Evolutionary conservation across 2,113 vertebrate species (phyloP), one percentile per base, ranked within the genome.

Genomic region (Ranitomeya imitator): DNA sequence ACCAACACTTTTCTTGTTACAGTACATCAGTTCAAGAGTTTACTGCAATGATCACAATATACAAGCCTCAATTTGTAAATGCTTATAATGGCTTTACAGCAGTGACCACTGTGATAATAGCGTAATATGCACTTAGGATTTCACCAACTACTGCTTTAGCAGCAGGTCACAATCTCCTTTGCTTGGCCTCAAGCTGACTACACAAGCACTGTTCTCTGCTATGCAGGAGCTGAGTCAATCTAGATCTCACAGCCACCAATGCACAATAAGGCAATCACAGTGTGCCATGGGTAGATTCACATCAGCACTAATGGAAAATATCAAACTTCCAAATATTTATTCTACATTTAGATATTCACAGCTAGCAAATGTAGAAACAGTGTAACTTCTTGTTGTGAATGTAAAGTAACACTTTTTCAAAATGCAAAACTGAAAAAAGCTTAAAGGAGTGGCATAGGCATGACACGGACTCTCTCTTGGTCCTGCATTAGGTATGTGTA

Each of bases 31-130:
- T 26, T 71, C 67, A 45, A 45, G 15, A 45, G 71, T 18, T 74
- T 74, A 74, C 71, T 74, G 37, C 71, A 74, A 45, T 74, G 71
- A 74, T 74, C 71, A 45, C 31, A 74, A 45, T 74, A 74, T 74
- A 51, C 31, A 51, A 74, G 71, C 15, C 37, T 74, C 16, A 16
- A 45, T 74, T 19, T 74, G 71, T 74, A 74, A 74, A 74, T 74
- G 45, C 71, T 74, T 74, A 10, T 9, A 74, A 45, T 37, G 69
- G 13, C 26, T 37, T n/a, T 31, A 71, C 11, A 16, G 10, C 15
- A 9, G 31, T 45, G 31, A 18, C 71, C 71, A 74, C 71, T 74
- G 71, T 18, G 71, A 74, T 74, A 74, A 74, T 18, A 74, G 71
- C 31, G 18, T 74, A 74, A 45, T 18, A 45, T 45, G 37, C 71